Base-by-base conservation (phyloP, 2,888 invertebrate genomes). In the Drosophila tanythrix region DNA sequence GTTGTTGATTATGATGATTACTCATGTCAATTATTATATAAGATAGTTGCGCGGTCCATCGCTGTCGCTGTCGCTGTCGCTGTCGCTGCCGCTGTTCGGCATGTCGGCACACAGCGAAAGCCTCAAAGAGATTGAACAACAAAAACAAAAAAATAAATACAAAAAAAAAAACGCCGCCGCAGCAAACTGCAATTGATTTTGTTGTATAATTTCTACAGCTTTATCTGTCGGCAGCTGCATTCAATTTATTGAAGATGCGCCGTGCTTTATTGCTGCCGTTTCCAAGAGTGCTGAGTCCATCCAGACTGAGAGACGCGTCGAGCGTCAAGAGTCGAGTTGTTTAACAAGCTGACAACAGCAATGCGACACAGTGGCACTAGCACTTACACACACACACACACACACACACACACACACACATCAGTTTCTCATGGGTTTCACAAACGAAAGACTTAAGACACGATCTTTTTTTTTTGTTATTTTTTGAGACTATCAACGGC, bases 21-120 rank as follows among this genome's bases (percentile, higher is more conserved):
- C 86, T 88, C 83, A 88, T 82, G 89, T 76, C 75, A 84, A 85
- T 77, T 85, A 83, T 84, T 84, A 84, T 84, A 77, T 84, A 84
- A 84, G 74, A 82, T 62, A 65, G 52, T 62, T 68, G 63, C 70
- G 60, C 51, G 57, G 62, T 68, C 55, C 74, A 75, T 40, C 51
- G 68, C 36, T 53, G 43, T 43, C 21, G 46, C 21, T 13, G 35
- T 13, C 11, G 33, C 21, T 13, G 35, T 13, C 11, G 33, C 33
- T 33, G 33, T 11, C 7, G 36, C 18, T 18, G 18, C 1, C 15
- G 15, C 1, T 46, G 21, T 46, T 46, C 21, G 21, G 21, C 43
- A 15, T 46, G 72, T 79, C 68, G 76, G 72, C 70, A 76, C 63
- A 40, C 66, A 68, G 80, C 83, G 74, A 82, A 72, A 82, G 87